Evolutionary conservation across 2,888 invertebrate species (phyloP).

Genomic region (Chydorus sphaericus): DNA sequence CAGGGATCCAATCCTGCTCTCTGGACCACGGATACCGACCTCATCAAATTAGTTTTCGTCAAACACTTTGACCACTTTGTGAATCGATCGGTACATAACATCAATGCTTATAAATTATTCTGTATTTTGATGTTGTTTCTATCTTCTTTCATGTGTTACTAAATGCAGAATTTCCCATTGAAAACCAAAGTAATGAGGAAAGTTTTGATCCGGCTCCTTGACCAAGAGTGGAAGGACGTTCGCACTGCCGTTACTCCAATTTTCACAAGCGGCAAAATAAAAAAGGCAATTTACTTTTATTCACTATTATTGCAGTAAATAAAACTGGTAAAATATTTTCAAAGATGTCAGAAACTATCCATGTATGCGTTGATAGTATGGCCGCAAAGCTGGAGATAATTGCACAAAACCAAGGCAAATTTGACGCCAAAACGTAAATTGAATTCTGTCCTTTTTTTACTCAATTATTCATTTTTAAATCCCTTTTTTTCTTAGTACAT

Average conservation of each 20-base stretch:
- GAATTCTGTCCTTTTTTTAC: background rate
- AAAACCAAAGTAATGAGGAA: conserved; percentile 9
- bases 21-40: conserved; percentile 7
- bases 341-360: conserved; percentile 2
- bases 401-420: background rate
- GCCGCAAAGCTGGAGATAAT: background rate
- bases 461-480: background rate
- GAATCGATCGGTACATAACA: conserved; percentile 4
- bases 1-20: conserved; percentile 6
- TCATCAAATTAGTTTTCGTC: conserved; percentile 9
- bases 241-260: conserved; percentile 9
- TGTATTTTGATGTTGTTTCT: too few relatives aligned
- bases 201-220: conserved; percentile 1
- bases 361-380: background rate
- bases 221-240: conserved; percentile 14
- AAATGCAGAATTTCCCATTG: conserved; percentile 1
- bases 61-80: conserved; percentile 14
- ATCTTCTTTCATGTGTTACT: too few relatives aligned
- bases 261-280: conserved; percentile 13
- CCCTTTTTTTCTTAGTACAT: background rate
- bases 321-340: background rate
- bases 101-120: too few relatives aligned
- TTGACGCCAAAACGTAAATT: conserved; percentile 3
- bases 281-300: background rate
- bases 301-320: background rate